Percentiles rank a stretch among this genome's conserved stretches.
Conservation (phyloP, 2,888 invertebrate genomes). For the Zootermopsis nevadensis region DNA sequence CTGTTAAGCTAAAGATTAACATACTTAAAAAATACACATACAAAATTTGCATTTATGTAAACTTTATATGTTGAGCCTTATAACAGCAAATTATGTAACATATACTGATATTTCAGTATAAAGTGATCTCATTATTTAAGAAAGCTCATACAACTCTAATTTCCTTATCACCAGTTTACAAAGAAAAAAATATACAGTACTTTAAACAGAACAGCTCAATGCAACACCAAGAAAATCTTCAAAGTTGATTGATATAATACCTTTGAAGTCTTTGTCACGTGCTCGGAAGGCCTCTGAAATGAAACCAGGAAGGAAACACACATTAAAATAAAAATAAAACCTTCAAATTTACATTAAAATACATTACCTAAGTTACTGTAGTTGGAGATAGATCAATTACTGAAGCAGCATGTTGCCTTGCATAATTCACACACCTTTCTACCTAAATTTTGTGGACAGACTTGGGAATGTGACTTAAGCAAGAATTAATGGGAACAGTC, state of each 20-base stretch:
- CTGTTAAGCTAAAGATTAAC: background rate
- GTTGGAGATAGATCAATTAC: no score
- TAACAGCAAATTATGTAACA: background rate
- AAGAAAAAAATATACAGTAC: background rate
- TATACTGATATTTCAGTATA: background rate
- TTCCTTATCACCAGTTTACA: background rate
- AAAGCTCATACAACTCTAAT: background rate
- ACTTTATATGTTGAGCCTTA: background rate
- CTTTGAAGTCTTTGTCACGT: conserved; percentile 83
- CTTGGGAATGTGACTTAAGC: no score
- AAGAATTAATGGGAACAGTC: no score
- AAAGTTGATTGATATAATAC: conserved; percentile 85
- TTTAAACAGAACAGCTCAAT: conserved; percentile 75
- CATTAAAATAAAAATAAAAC: no score
- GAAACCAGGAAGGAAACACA: conserved; percentile 49
- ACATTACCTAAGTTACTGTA: no score
- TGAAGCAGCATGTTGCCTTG: no score
- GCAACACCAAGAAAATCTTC: conserved; percentile 92
- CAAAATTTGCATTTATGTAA: background rate
- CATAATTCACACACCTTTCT: no score
- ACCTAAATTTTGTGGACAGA: no score
- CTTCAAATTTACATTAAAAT: no score
- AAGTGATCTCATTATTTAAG: background rate
- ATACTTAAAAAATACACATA: background rate
- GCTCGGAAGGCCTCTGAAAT: conserved; percentile 81